phyloP scores from a whole-genome alignment of 2,113 vertebrate species.

The Nestor notabilis region DNA sequence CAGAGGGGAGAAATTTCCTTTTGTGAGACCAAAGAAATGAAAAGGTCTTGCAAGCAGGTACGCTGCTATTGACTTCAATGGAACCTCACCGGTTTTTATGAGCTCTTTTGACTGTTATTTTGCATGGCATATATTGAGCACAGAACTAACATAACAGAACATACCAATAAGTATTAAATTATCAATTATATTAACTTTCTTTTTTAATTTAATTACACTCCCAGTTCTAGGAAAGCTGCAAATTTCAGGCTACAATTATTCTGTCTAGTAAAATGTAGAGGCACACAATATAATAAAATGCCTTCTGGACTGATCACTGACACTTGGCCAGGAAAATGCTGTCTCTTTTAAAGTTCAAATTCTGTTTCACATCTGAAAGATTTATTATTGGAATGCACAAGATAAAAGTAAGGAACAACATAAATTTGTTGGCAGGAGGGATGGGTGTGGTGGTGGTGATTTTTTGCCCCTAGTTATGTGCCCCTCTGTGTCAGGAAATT shows the following conservation, averaged over 20 bases:
- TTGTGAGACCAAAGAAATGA: background rate
- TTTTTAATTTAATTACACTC: background rate
- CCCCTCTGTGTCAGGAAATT: background rate
- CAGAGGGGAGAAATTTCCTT: background rate
- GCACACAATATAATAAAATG: background rate
- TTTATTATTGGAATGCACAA: background rate
- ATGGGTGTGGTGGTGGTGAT: fast-evolving
- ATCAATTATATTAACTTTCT: background rate
- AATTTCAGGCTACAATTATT: background rate
- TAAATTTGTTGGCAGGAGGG: fast-evolving
- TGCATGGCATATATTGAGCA: background rate
- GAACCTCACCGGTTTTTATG: background rate
- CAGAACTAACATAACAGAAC: background rate
- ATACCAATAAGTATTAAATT: background rate
- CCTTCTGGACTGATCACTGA: background rate
- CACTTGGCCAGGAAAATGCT: background rate
- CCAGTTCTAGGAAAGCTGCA: background rate
- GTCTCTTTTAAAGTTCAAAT: background rate
- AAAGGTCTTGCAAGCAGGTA: background rate
- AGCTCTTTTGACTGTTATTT: background rate
- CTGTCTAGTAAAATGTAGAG: background rate
- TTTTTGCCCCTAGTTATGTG: fast-evolving
- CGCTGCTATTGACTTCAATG: background rate
- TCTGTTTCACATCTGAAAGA: background rate
- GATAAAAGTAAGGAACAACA: background rate